Conservation (phyloP, 2,888 invertebrate species). For the Ochropacha duplaris region DNA sequence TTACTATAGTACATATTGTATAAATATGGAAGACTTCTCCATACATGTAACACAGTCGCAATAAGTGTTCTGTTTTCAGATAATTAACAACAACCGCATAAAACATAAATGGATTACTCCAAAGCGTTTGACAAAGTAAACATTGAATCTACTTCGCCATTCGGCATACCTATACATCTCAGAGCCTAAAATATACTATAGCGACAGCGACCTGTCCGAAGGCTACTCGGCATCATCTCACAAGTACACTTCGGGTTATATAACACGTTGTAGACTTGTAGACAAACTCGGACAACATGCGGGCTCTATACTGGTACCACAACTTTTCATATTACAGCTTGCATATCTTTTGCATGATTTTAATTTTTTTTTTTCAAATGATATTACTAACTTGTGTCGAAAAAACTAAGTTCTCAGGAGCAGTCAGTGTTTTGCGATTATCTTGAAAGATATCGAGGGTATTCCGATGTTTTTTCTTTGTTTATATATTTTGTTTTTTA, state of each 20-base stretch:
- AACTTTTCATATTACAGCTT: neutral
- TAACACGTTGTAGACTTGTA: conserved; percentile 46
- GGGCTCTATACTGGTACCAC: neutral
- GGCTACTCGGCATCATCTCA: conserved; percentile 49
- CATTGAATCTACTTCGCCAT: conserved; percentile 13
- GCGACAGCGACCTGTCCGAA: conserved; percentile 62
- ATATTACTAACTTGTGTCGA: neutral
- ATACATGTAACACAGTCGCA: conserved; percentile 32
- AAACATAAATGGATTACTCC: conserved; percentile 3
- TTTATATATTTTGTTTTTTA: neutral
- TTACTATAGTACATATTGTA: conserved; percentile 25
- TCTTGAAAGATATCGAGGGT: neutral
- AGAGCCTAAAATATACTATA: conserved; percentile 43
- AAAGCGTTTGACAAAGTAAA: conserved; percentile 25
- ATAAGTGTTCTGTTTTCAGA: conserved; percentile 21
- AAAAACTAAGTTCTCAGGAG: neutral
- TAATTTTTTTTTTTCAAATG: neutral
- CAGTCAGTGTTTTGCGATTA: neutral
- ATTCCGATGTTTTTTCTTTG: neutral
- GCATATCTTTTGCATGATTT: neutral
- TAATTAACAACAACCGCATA: neutral
- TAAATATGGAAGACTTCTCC: conserved; percentile 39
- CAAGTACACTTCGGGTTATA: conserved; percentile 39
- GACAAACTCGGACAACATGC: conserved; percentile 25
- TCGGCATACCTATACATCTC: conserved; percentile 37